Percentiles rank a stretch among this genome's conserved stretches.
phyloP scores from a whole-genome alignment of 2,113 vertebrate genomes.

The Bambusicola thoracicus region DNA sequence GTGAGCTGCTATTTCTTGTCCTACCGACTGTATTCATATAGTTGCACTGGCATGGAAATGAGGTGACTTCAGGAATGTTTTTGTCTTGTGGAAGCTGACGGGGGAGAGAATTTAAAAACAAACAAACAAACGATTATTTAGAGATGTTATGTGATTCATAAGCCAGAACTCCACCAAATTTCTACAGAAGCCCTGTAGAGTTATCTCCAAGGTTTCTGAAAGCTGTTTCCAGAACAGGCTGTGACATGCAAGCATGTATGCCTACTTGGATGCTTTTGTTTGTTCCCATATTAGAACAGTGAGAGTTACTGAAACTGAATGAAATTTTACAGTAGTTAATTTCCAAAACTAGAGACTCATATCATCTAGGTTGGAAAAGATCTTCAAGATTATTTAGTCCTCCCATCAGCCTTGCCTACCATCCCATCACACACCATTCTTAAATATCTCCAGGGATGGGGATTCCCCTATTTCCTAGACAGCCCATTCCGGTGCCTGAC shows the following conservation, averaged over 20 bases:
- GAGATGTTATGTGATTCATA: background rate
- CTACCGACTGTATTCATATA: background rate
- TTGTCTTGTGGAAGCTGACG: background rate
- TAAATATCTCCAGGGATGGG: background rate
- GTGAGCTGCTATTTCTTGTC: background rate
- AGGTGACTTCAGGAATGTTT: background rate
- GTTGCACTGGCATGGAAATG: background rate
- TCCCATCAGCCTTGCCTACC: background rate
- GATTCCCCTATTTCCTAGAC: background rate
- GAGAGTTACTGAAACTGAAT: background rate
- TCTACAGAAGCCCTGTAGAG: background rate
- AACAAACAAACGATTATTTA: background rate
- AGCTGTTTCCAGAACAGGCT: background rate
- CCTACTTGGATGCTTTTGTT: background rate
- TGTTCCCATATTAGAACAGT: background rate
- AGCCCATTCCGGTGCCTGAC: background rate
- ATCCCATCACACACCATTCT: background rate
- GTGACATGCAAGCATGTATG: too few relatives aligned
- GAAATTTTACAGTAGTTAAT: background rate
- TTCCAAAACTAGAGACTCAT: background rate
- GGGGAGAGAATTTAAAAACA: background rate
- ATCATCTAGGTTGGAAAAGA: background rate
- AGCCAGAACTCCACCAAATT: background rate
- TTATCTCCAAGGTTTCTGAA: background rate
- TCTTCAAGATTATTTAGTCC: background rate